These are phyloP conservation scores for Hyperopisus bebe DNA, from an alignment of 2,113 vertebrate genomes.

Conservation along the genomic window DNA sequence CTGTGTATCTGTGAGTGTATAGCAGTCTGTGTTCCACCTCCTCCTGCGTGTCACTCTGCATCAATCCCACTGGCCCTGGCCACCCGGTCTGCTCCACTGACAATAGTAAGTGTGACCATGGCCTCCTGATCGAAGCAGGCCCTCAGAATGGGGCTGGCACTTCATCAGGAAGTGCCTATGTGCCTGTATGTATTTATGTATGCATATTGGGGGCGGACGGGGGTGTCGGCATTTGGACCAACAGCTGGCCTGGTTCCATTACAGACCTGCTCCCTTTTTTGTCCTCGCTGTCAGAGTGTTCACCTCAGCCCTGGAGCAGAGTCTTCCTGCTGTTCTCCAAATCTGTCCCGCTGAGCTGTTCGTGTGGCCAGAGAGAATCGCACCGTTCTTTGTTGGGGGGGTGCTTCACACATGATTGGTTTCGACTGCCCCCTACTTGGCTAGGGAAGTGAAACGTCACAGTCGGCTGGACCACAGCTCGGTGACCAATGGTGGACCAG, in stretches of 20 bases:
- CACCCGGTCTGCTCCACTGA: neutral
- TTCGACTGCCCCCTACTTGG: neutral
- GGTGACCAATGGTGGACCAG: neutral
- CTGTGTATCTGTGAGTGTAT: neutral
- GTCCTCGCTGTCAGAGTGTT: neutral
- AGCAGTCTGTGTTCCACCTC: neutral
- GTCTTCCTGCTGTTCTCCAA: slow-evolving; percentile 42
- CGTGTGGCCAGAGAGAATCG: neutral
- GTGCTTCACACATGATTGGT: neutral
- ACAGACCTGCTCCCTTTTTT: slow-evolving; percentile 52
- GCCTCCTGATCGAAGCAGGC: neutral
- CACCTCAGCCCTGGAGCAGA: slow-evolving; percentile 45
- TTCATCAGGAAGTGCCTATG: neutral
- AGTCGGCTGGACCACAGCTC: neutral
- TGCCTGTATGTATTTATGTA: slow-evolving; percentile 32
- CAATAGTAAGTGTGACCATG: neutral
- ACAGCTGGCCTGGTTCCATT: slow-evolving; percentile 51
- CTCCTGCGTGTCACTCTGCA: slow-evolving; percentile 3
- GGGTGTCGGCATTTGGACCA: slow-evolving; percentile 47
- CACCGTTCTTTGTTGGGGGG: neutral
- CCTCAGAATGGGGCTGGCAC: neutral
- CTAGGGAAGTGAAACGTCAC: neutral
- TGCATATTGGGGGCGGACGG: neutral
- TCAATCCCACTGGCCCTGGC: neutral
- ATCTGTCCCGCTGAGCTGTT: neutral